These are phyloP conservation scores for Heliconius aoede DNA, from an alignment of 2,888 invertebrate species.

Conservation along the genomic window DNA sequence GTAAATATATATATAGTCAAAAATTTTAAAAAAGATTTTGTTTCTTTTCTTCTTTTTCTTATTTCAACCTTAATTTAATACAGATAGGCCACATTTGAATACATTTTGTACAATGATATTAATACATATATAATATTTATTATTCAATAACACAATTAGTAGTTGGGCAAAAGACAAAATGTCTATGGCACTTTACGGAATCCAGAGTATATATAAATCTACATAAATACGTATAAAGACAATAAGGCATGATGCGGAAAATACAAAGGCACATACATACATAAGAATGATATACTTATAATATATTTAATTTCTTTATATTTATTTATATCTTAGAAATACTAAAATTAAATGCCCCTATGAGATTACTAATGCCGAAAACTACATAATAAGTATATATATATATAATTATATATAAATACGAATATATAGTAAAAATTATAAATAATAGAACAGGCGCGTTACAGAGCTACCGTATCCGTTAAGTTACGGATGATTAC, in stretches of 20 bases:
- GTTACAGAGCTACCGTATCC: not conserved
- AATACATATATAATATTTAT: not conserved
- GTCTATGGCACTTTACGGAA: conserved; percentile 18
- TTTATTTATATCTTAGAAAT: not conserved
- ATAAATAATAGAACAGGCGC: not conserved
- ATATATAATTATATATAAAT: not conserved
- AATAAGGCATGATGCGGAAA: not conserved
- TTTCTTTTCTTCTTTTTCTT: not conserved
- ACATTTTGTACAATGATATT: not conserved
- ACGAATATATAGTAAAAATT: not conserved
- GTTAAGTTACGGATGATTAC: no score
- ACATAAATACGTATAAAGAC: not conserved
- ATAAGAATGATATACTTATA: conserved; percentile 22
- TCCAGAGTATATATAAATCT: not conserved
- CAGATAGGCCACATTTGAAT: conserved; percentile 17
- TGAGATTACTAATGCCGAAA: conserved; percentile 17
- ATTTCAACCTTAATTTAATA: not conserved
- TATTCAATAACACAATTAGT: not conserved
- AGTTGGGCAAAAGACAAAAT: not conserved
- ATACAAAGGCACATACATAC: conserved; percentile 23
- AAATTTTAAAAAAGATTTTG: not conserved
- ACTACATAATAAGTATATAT: no score
- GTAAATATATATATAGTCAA: no score
- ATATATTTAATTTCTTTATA: conserved; percentile 5
- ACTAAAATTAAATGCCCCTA: conserved; percentile 21